These are phyloP conservation scores for Idaea biselata DNA, from an alignment of 2,888 invertebrate genomes.

Conservation along the genomic window DNA sequence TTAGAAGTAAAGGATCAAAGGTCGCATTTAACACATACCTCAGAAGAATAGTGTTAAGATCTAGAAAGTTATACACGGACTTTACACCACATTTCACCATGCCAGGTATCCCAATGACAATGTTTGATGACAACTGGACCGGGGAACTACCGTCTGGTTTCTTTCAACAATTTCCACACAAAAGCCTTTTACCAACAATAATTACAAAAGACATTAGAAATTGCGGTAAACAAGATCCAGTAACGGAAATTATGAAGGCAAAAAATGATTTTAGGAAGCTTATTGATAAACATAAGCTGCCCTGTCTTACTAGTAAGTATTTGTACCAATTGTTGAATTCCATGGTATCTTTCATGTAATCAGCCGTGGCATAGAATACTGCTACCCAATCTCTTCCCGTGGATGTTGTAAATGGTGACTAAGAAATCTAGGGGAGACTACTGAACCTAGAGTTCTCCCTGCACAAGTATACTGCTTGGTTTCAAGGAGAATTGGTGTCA, in stretches of 20 bases:
- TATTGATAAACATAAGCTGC: constrained; percentile 36
- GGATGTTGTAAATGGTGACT: too few relatives aligned
- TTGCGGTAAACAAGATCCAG: constrained; percentile 51
- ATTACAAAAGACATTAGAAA: constrained; percentile 45
- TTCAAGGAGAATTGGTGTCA: too few relatives aligned
- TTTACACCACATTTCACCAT: neutral
- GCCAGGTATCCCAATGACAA: constrained; percentile 53
- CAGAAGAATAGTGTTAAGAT: constrained; percentile 1
- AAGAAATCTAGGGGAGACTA: too few relatives aligned
- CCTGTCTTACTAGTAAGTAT: constrained; percentile 8
- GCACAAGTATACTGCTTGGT: too few relatives aligned
- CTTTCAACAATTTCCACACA: constrained; percentile 60
- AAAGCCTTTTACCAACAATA: constrained; percentile 57
- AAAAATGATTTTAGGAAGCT: constrained; percentile 54
- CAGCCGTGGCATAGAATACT: neutral
- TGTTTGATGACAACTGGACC: constrained; percentile 61
- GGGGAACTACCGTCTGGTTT: constrained; percentile 56
- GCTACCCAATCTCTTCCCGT: too few relatives aligned
- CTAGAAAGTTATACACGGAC: neutral
- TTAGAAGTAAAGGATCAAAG: constrained; percentile 39
- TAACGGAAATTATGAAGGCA: constrained; percentile 47
- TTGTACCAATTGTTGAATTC: neutral
- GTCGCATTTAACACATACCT: constrained; percentile 43
- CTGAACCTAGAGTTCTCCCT: too few relatives aligned
- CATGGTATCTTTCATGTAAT: neutral